Evolutionary conservation across 1,140 invertebrate species (phyloP).

Genomic region (Bacillus rossius): DNA sequence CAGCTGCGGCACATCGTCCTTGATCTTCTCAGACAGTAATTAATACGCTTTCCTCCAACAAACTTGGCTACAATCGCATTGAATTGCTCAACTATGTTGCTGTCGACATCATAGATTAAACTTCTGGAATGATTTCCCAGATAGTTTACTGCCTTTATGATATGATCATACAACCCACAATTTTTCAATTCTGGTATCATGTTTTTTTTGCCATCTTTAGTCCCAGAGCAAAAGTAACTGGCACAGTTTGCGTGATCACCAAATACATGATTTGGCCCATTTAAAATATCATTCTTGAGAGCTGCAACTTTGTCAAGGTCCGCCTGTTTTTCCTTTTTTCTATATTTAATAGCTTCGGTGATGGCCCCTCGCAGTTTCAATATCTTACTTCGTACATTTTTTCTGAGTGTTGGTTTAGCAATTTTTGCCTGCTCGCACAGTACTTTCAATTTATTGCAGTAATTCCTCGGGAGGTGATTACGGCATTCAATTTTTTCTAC

Average conservation of each 20-base stretch:
- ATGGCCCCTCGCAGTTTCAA: neutral
- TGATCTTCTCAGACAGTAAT: conserved; percentile 14
- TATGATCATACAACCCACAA: conserved; percentile 7
- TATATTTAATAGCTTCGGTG: neutral
- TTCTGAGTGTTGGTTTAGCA: neutral
- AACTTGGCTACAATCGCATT: conserved; percentile 14
- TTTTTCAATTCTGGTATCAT: conserved; percentile 15
- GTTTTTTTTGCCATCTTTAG: neutral
- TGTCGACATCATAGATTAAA: conserved; percentile 14
- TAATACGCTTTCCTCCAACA: conserved; percentile 18
- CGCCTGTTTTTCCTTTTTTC: neutral
- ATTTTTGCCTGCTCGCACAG: neutral
- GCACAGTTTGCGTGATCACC: conserved; percentile 1
- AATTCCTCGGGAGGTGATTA: conserved; percentile 19
- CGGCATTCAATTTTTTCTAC: conserved; percentile 31
- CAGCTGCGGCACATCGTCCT: conserved; percentile 13
- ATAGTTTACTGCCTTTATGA: conserved; percentile 14
- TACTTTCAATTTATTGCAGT: conserved; percentile 12
- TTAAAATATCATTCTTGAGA: conserved; percentile 3
- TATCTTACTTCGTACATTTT: neutral
- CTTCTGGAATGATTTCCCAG: conserved; percentile 1
- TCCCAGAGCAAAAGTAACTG: conserved; percentile 1
- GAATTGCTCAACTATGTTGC: conserved; percentile 18
- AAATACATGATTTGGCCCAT: conserved; percentile 3
- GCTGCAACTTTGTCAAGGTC: neutral